A percentile compares a stretch with the other conserved stretches of the same genome.
Conservation (phyloP, 2,113 vertebrate species). For the Gulo gulo region DNA sequence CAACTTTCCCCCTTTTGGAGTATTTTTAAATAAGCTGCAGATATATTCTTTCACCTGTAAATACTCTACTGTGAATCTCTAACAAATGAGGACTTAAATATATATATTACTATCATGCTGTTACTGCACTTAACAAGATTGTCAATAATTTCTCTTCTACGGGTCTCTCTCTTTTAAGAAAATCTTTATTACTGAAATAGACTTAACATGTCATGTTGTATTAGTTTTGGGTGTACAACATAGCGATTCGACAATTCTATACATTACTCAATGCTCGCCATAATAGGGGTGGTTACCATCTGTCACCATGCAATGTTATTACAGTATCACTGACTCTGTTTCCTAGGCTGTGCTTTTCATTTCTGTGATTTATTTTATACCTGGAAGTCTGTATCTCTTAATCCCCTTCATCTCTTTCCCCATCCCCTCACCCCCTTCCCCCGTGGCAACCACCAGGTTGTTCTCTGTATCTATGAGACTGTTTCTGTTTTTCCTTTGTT, state of each 20-base stretch:
- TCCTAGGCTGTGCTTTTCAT: not conserved
- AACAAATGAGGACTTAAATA: not conserved
- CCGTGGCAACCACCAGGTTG: not conserved
- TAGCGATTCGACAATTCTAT: not conserved
- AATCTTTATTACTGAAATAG: not conserved
- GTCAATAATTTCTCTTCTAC: not conserved
- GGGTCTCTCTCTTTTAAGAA: not conserved
- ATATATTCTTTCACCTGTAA: constrained; percentile 9
- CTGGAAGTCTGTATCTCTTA: not conserved
- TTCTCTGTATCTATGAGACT: not conserved
- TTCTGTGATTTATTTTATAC: not conserved
- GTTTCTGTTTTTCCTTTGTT: not conserved
- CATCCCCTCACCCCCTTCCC: not conserved
- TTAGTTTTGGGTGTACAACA: not conserved
- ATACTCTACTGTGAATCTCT: constrained; percentile 19
- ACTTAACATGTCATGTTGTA: not conserved
- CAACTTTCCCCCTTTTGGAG: not conserved
- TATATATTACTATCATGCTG: not conserved
- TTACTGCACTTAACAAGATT: not conserved
- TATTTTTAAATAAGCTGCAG: constrained; percentile 9
- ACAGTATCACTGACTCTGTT: not conserved
- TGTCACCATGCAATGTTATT: not conserved
- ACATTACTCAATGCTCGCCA: not conserved
- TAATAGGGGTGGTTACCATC: not conserved
- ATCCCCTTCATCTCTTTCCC: not conserved